Evolutionary conservation across 2,888 invertebrate species (phyloP), one percentile per base, ranked within the genome.

Genomic region (Torymus tubicola): DNA sequence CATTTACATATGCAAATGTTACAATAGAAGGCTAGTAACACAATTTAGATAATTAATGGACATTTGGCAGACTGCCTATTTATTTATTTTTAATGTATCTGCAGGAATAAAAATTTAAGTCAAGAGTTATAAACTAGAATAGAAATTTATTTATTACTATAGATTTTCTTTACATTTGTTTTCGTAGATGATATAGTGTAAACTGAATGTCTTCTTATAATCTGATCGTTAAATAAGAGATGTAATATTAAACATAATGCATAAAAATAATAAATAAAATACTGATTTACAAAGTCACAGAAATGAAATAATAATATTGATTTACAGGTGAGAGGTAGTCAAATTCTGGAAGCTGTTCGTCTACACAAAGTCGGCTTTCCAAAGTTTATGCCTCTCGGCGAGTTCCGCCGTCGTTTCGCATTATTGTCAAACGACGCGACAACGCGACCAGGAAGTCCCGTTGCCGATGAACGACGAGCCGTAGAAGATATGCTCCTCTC

Each of bases 281-380:
- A 31, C 31, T 31, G 8, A 31, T 31, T 31, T 31, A 31, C 31
- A 31, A 31, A 31, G 8, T 31, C 31, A 31, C 0, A 2, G 3
- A 31, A 31, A 31, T 1, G 8, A 31, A 31, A 31, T 31, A 31
- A 31, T 31, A 31, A 11, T 60, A 52, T 21, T 52, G n/a, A 75
- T 85, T 88, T 89, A 3, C 89, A 97, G 96, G 93, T 98, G 87
- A 94, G 98, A 85, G 98, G 98, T 42, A 95, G 96, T 85, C 97
- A 98, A 92, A 93, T 98, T 73, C 92, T 98, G 84, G 97, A 98
- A 86, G 95, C 97, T 0, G 95, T 97, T 0, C 93, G 98, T 24
- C 92, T 98, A 81, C 96, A 97, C 92, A 97, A 98, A 88, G 96
- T 97, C 91, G 98, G 98, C 31, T 99, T 96, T 91, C 98, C 99